Base-by-base conservation (phyloP, 1,140 invertebrate species). In the Drosophila ogumai region DNA sequence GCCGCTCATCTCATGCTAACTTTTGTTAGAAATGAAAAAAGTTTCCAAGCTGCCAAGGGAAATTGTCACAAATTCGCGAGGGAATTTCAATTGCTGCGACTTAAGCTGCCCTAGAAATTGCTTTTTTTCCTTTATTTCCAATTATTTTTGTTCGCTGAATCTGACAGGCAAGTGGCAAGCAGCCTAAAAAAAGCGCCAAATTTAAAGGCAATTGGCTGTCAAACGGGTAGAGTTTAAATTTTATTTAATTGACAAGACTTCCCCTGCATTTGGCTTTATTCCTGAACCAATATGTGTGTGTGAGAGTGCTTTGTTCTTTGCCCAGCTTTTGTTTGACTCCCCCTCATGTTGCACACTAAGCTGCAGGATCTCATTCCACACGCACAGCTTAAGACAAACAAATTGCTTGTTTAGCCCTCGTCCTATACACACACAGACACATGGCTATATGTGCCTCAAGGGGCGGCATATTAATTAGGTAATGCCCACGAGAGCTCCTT, bases 181-280 rank as follows among this genome's bases (percentile, higher is more conserved):
- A 6, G 49, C 34, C 13, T n/a, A 25, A 6, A 54, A 44, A 71
- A 40, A 52, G 36, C 32, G 34, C 41, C 57, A 65, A 75, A 78
- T 84, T 61, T 61, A 87, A 88, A 72, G 72, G 58, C 84, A 81
- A 75, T 86, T 75, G 77, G 50, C 69, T 80, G 64, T 72, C 61
- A 73, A 80, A 63, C 50, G 50, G 10, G 10, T 60, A 54, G 49
- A 78, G 55, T 88, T 87, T 87, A 67, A 60, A 81, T 84, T 87
- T 74, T 36, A 84, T 78, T 84, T 88, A 87, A 87, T 87, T 80
- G 80, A 34, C 57, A 61, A 61, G 56, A 67, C 50, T 17, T 10
- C 17, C 7, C 9, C 22, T 28, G 32, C 6, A 10, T 25, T 15
- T 6, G 10, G 17, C 36, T 10, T 25, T 13, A 28, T 13, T 12